A percentile compares a stretch with the other conserved stretches of the same genome.
Evolutionary conservation across 1,140 invertebrate species (phyloP).

Genomic region (Acromyrmex heyeri): DNA sequence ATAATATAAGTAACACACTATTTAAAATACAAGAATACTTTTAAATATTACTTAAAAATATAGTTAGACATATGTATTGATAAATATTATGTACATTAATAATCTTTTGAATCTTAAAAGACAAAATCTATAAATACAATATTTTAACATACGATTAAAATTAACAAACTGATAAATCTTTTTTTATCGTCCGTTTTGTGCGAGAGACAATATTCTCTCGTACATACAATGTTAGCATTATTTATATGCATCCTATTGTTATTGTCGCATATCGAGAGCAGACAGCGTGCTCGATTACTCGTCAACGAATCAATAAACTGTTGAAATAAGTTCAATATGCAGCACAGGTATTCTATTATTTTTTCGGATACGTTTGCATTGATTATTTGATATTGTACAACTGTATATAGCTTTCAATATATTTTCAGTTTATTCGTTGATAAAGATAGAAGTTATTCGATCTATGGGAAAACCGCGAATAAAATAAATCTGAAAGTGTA

Average conservation of each 20-base stretch:
- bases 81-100: neutral
- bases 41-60: neutral
- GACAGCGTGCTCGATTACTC: constrained; percentile 56
- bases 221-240: constrained; percentile 50
- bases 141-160: constrained; percentile 19
- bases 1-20: neutral
- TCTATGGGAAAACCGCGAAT: constrained; percentile 26
- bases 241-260: constrained; percentile 47
- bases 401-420: constrained; percentile 39
- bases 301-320: constrained; percentile 62
- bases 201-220: constrained; percentile 29
- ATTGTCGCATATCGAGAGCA: constrained; percentile 46
- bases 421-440: constrained; percentile 25
- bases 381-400: constrained; percentile 54
- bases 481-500: constrained; percentile 23
- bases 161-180: constrained; percentile 17
- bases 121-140: neutral
- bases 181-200: constrained; percentile 1
- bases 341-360: constrained; percentile 49
- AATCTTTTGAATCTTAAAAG: neutral
- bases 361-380: constrained; percentile 55
- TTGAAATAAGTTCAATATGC: constrained; percentile 60
- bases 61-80: neutral
- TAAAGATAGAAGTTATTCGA: constrained; percentile 40
- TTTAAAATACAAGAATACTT: neutral